Base-by-base conservation (phyloP, 1,140 invertebrate species). In the Euborellia annulipes region DNA sequence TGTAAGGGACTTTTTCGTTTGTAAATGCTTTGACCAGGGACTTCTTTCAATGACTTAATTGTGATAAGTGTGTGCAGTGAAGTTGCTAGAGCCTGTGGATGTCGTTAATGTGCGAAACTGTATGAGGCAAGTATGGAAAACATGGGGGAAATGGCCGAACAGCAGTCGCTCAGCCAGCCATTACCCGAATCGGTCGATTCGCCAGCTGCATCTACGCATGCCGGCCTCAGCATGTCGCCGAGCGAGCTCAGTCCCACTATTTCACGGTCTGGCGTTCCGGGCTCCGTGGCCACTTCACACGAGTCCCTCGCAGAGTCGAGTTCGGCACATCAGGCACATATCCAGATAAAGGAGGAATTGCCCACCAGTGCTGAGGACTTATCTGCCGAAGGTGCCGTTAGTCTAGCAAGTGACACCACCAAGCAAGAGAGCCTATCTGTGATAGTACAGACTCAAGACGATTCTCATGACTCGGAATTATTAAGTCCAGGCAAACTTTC, bases 401-500 rank as follows among this genome's bases (percentile, higher is more conserved):
- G 45, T 30, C 40, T 47, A 27, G 41, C 41, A 23, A 50, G 45
- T 37, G 48, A 44, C 30, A 41, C 30, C 45, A 42, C 23, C 43
- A 49, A 51, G 23, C 49, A 50, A 56, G 71, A 70, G 57, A 60
- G 66, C 34, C 62, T 79, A 40, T 78, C 76, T 50, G 77, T 80
- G 50, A 80, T 79, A 56, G 78, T 80, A 63, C 60, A 76, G 56
- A 66, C 67, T 19, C 71, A 73, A 49, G 75, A 75, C 55, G 69
- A 70, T 47, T 72, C 68, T 3, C 56, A 61, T 50, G 72, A 74
- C 61, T 75, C 69, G 52, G 69, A 77, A 55, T 61, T 79, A 42
- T 68, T 80, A 30, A 75, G 72, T 63, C 75, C 75, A 53, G 72
- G 73, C 44, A 75, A 78, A 61, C 62, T 79, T 47, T 73, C 73